Conservation (phyloP, 1,140 invertebrate genomes). For the Nautilus pompilius region DNA sequence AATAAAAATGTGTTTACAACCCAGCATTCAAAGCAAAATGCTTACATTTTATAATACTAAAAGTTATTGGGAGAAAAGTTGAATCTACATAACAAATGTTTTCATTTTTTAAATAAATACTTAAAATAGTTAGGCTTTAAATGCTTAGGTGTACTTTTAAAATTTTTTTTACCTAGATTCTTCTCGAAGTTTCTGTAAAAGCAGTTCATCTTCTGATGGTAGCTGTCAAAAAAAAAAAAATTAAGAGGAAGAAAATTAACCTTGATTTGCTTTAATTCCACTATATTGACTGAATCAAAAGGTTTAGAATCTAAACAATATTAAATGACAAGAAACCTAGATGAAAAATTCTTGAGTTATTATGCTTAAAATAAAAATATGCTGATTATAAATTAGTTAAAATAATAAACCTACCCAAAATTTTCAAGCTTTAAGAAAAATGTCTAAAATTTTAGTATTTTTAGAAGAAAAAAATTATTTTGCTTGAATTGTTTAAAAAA, state of each 20-base stretch:
- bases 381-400: no score
- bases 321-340: no score
- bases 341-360: no score
- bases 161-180: conserved; percentile 64
- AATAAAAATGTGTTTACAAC: no score
- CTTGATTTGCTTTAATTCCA: conserved; percentile 7
- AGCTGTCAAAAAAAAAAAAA: conserved; percentile 53
- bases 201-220: conserved; percentile 71
- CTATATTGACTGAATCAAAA: conserved; percentile 3
- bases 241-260: background rate
- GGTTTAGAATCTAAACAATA: background rate
- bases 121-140: background rate
- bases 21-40: background rate
- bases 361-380: no score
- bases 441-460: no score
- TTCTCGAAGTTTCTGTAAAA: conserved; percentile 78
- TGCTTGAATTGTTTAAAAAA: no score
- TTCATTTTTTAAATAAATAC: background rate
- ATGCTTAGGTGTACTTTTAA: background rate
- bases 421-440: no score
- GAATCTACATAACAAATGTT: background rate
- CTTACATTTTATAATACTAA: background rate
- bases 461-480: no score
- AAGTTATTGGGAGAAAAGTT: background rate
- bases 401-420: no score